phyloP scores from a whole-genome alignment of 2,797 vertebrate species.

The Tapirus indicus region DNA sequence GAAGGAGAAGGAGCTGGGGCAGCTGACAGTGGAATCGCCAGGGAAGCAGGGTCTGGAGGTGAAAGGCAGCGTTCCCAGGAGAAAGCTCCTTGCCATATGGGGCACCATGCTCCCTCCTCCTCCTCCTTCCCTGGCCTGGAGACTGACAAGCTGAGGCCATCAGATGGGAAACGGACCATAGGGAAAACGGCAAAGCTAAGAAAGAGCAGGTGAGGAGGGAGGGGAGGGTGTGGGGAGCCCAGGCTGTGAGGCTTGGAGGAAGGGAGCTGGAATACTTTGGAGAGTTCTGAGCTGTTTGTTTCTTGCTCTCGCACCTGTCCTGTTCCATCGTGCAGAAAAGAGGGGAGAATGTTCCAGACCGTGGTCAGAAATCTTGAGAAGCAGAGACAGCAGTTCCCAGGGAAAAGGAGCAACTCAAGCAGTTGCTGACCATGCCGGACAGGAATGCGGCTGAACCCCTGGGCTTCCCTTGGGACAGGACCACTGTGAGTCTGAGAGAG shows the following conservation, averaged over 20 bases:
- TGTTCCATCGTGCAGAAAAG: constrained; percentile 77
- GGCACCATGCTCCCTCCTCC: background rate
- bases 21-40: background rate
- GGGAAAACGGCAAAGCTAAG: background rate
- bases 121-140: background rate
- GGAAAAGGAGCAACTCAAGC: constrained; percentile 88
- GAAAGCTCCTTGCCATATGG: background rate
- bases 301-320: background rate
- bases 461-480: background rate
- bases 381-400: constrained; percentile 88
- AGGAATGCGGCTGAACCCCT: constrained; percentile 86
- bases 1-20: constrained; percentile 4
- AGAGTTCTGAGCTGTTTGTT: background rate
- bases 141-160: background rate
- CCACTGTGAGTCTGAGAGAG: background rate
- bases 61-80: background rate
- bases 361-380: constrained; percentile 89
- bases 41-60: background rate
- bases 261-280: too few species aligned
- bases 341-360: constrained; percentile 85
- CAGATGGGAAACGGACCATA: background rate
- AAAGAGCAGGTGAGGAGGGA: constrained; percentile 1
- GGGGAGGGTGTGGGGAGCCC: background rate
- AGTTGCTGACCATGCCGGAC: constrained; percentile 86
- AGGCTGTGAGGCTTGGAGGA: background rate